These are phyloP conservation scores for Xiphophorus couchianus DNA, from an alignment of 2,113 vertebrate species.

Conservation along the genomic window DNA sequence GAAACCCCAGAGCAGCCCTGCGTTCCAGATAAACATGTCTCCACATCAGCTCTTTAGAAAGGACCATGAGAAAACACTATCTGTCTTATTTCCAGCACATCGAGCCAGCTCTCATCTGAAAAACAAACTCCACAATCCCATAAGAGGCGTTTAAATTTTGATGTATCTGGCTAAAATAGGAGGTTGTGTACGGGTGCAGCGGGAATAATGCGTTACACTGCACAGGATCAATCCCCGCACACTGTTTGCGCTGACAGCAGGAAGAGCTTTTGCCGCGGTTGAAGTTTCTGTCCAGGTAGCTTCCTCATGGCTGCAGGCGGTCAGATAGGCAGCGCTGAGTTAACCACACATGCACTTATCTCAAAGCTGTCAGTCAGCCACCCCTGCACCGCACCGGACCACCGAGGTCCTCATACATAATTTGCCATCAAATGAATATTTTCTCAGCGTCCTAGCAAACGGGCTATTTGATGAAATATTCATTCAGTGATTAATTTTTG, in stretches of 20 bases:
- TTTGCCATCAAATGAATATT: conserved; percentile 76
- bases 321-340: conserved; percentile 65
- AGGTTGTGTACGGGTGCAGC: conserved; percentile 26
- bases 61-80: conserved; percentile 39
- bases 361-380: conserved; percentile 68
- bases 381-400: conserved; percentile 45
- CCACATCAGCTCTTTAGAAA: conserved; percentile 73
- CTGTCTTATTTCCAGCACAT: conserved; percentile 80
- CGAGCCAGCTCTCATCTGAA: conserved; percentile 66
- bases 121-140: conserved; percentile 52
- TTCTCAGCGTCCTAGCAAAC: conserved; percentile 62
- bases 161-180: conserved; percentile 59
- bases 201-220: conserved; percentile 38
- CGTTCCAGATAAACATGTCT: conserved; percentile 80
- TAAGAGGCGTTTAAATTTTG: conserved; percentile 68
- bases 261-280: conserved; percentile 53
- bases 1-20: conserved; percentile 63
- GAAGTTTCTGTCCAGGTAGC: conserved; percentile 63
- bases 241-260: conserved; percentile 63
- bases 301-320: conserved; percentile 68
- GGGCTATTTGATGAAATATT: conserved; percentile 77
- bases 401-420: conserved; percentile 73
- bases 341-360: conserved; percentile 65
- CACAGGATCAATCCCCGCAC: conserved; percentile 59
- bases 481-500: conserved; percentile 72